Evolutionary conservation across 2,888 invertebrate genomes (phyloP).

Genomic region (Mimachlamys varia): DNA sequence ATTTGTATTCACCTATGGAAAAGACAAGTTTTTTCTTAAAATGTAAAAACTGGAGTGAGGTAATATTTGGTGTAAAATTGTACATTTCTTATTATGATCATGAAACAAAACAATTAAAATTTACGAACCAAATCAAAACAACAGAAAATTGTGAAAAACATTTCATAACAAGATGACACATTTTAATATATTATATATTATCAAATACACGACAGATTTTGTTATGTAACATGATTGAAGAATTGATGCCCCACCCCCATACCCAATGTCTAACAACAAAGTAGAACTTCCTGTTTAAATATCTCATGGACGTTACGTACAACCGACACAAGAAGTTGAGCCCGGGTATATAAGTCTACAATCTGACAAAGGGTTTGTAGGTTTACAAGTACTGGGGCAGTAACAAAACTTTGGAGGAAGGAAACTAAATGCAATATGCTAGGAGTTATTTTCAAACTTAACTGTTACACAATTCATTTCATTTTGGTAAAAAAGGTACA

Average conservation of each 20-base stretch:
- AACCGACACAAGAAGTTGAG: too few species aligned
- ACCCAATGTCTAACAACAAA: not conserved
- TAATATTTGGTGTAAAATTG: not conserved
- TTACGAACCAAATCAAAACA: conserved; percentile 11
- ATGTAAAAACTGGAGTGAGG: not conserved
- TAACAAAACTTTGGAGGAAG: not conserved
- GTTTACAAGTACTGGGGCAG: not conserved
- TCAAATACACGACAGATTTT: not conserved
- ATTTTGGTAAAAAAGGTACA: not conserved
- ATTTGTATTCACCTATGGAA: not conserved
- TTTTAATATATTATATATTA: not conserved
- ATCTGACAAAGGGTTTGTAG: not conserved
- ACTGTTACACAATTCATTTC: not conserved
- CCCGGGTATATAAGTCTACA: not conserved
- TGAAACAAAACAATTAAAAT: not conserved
- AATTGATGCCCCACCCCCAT: not conserved
- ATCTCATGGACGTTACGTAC: too few species aligned
- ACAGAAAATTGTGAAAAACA: conserved; percentile 28
- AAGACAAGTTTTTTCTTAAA: not conserved
- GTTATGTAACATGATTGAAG: not conserved
- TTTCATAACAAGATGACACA: not conserved
- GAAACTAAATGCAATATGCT: not conserved
- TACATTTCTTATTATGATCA: not conserved
- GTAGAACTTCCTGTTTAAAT: not conserved
- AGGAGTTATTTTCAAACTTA: not conserved